phyloP scores from a whole-genome alignment of 2,113 vertebrate species.

The Mixornis gularis region DNA sequence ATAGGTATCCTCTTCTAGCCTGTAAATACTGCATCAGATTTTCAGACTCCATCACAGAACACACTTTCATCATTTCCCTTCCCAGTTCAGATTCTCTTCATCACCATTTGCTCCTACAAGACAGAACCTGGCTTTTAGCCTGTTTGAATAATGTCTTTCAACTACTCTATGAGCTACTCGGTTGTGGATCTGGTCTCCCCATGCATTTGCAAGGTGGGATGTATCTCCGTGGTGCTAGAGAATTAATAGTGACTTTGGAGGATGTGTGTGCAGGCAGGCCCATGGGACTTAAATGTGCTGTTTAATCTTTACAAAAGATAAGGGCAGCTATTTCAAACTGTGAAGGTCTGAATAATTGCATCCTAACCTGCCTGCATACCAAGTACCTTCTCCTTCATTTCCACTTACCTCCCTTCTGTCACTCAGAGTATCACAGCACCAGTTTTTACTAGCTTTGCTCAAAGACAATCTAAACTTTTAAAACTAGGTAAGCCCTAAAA shows the following conservation, averaged over 20 bases:
- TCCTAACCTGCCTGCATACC: not conserved
- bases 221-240: not conserved
- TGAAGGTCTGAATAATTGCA: constrained; percentile 33
- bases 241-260: constrained; percentile 40
- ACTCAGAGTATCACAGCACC: not conserved
- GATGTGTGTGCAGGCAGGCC: constrained; percentile 7
- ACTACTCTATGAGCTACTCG: not conserved
- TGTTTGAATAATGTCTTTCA: constrained; percentile 22
- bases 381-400: constrained; percentile 17
- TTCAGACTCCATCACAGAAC: not conserved
- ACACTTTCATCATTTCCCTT: not conserved
- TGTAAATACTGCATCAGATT: not conserved
- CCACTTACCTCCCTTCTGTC: not conserved
- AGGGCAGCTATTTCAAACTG: constrained; percentile 27
- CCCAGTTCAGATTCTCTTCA: not conserved
- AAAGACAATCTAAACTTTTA: not conserved
- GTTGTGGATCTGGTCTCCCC: not conserved
- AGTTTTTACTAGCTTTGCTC: not conserved
- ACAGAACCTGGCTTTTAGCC: not conserved
- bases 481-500: not conserved
- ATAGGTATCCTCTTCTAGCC: not conserved
- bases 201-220: not conserved
- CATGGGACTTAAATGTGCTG: constrained; percentile 17
- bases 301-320: constrained; percentile 37
- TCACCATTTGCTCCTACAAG: not conserved